phyloP scores from a whole-genome alignment of 2,888 invertebrate genomes.

The Zygothrica quintamaculata region DNA sequence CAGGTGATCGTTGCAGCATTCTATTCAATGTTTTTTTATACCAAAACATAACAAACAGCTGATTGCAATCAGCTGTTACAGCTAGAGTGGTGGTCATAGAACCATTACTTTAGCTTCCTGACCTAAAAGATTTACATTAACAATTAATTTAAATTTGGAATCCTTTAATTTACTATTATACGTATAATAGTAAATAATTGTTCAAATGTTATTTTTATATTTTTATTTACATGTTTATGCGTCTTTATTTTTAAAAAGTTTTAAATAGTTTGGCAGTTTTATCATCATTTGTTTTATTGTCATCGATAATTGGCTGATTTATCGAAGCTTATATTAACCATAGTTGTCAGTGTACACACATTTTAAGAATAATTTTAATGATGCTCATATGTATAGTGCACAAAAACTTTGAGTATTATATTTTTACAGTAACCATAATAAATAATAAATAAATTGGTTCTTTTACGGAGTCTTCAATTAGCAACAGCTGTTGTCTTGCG shows the following conservation, averaged over 20 bases:
- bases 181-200: too few relatives aligned
- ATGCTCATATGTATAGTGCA: neutral
- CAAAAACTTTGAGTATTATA: neutral
- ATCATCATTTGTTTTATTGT: neutral
- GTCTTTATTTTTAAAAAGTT: neutral
- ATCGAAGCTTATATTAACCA: neutral
- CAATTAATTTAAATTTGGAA: too few relatives aligned
- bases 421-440: too few relatives aligned
- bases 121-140: too few relatives aligned
- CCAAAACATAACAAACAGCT: constrained; percentile 35
- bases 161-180: too few relatives aligned
- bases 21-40: neutral
- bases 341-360: neutral
- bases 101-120: neutral
- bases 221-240: too few relatives aligned
- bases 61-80: constrained; percentile 12
- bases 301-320: neutral
- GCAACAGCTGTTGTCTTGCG: constrained; percentile 40
- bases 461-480: neutral
- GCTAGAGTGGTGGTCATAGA: constrained; percentile 1
- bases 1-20: constrained; percentile 40
- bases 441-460: too few relatives aligned
- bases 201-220: too few relatives aligned
- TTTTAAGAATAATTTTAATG: neutral
- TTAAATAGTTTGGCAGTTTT: neutral